Evolutionary conservation across 2,888 invertebrate species (phyloP).

Genomic region (Drosophila anomalata): DNA sequence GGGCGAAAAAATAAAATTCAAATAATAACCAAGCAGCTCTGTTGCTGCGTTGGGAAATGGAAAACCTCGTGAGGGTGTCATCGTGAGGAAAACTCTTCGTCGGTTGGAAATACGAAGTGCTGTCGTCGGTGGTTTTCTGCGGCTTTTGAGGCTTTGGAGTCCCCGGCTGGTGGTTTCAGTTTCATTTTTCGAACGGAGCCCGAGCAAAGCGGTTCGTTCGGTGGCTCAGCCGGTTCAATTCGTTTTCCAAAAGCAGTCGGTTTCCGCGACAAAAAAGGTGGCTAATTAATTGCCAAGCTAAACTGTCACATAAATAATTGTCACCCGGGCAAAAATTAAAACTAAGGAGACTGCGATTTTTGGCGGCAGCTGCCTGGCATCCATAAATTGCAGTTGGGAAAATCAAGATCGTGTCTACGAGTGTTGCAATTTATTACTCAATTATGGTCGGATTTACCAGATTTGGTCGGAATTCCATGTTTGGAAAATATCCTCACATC

Average conservation of each 20-base stretch:
- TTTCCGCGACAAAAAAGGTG: conserved; percentile 42
- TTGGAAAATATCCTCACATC: conserved; percentile 25
- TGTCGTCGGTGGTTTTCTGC: conserved; percentile 45
- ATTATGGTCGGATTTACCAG: conserved; percentile 20
- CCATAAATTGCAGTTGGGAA: conserved; percentile 42
- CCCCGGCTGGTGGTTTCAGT: conserved; percentile 63
- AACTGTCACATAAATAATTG: conserved; percentile 42
- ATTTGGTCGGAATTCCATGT: conserved; percentile 15
- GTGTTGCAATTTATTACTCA: conserved; percentile 23
- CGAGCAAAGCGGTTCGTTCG: conserved; percentile 66
- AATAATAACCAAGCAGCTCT: conserved; percentile 5
- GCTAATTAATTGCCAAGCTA: conserved; percentile 41
- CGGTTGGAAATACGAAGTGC: conserved; percentile 30
- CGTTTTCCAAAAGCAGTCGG: background rate
- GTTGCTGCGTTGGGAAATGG: conserved; percentile 29
- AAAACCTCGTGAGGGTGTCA: conserved; percentile 49
- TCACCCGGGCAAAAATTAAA: conserved; percentile 8
- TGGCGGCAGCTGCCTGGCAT: conserved; percentile 62
- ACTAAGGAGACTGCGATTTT: conserved; percentile 43
- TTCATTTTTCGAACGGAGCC: conserved; percentile 68
- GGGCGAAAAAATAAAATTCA: background rate
- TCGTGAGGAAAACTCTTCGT: conserved; percentile 30
- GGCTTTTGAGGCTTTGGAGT: conserved; percentile 63
- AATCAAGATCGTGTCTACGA: conserved; percentile 39
- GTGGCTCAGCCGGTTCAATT: conserved; percentile 1